Evolutionary conservation across 2,888 invertebrate species (phyloP).

Genomic region (Aphidoletes aphidimyza): DNA sequence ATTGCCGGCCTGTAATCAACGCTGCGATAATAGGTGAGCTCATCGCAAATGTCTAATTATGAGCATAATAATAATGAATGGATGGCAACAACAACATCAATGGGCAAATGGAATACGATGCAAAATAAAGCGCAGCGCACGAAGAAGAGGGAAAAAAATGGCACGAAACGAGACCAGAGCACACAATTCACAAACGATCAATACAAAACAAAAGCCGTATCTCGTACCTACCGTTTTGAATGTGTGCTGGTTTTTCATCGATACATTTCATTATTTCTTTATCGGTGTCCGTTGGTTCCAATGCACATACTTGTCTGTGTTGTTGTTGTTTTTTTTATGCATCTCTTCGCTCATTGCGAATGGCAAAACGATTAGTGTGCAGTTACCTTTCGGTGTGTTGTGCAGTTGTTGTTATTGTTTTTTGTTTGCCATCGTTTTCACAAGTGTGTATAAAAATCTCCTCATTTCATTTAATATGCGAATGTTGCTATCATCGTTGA

Average conservation of each 20-base stretch:
- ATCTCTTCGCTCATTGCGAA: neutral
- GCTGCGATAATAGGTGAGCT: constrained; percentile 60
- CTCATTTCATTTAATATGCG: constrained; percentile 7
- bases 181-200: constrained; percentile 18
- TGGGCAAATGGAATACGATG: neutral
- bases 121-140: neutral
- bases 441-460: neutral
- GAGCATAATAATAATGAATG: constrained; percentile 51
- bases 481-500: constrained; percentile 21
- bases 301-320: too few relatives aligned
- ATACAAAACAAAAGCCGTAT: constrained; percentile 16
- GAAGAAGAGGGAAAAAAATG: neutral
- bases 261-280: constrained; percentile 41
- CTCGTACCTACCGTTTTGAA: constrained; percentile 32
- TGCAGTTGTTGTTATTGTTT: neutral
- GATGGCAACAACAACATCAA: neutral
- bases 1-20: constrained; percentile 67
- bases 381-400: neutral
- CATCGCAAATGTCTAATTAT: constrained; percentile 57
- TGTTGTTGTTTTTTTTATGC: neutral
- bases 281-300: constrained; percentile 42
- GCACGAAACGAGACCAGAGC: neutral
- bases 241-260: constrained; percentile 42
- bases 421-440: neutral
- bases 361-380: constrained; percentile 32